These are phyloP conservation scores for Drosophila parvula DNA, from an alignment of 1,140 invertebrate genomes.

Conservation along the genomic window DNA sequence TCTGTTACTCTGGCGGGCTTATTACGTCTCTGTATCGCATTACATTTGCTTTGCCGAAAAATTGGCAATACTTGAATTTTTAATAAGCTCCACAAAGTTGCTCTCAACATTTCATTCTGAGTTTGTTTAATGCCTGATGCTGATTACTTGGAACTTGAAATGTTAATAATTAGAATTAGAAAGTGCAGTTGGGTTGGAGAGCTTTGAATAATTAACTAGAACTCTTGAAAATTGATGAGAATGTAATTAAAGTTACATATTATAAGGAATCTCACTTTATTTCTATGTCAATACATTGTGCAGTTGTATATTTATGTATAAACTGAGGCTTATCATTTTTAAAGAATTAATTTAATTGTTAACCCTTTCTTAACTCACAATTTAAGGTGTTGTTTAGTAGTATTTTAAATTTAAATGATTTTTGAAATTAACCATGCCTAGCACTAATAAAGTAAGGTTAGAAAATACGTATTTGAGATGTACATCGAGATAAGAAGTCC, in stretches of 20 bases:
- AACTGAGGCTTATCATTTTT: too few relatives aligned
- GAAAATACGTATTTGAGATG: too few relatives aligned
- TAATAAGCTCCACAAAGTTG: constrained; percentile 49
- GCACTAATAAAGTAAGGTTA: too few relatives aligned
- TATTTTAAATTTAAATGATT: too few relatives aligned
- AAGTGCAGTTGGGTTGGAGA: not conserved
- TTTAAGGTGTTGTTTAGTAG: too few relatives aligned
- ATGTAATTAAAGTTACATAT: not conserved
- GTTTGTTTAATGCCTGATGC: constrained; percentile 5
- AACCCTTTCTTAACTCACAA: too few relatives aligned
- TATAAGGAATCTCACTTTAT: too few relatives aligned
- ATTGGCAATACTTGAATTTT: constrained; percentile 75
- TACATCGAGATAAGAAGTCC: too few relatives aligned
- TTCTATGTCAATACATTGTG: too few relatives aligned
- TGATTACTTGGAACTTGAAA: not conserved
- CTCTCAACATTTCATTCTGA: constrained; percentile 28
- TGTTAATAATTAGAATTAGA: constrained; percentile 8
- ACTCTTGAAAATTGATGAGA: not conserved
- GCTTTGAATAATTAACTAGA: not conserved
- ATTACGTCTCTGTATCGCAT: constrained; percentile 57
- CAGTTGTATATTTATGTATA: too few relatives aligned
- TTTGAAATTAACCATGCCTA: too few relatives aligned
- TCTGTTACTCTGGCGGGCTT: constrained; percentile 12
- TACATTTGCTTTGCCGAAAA: constrained; percentile 47
- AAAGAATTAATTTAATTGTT: too few relatives aligned